Percentiles rank a stretch among this genome's conserved stretches.
Conservation (phyloP, 2,113 vertebrate species). For the Dendrocopos noguchii region DNA sequence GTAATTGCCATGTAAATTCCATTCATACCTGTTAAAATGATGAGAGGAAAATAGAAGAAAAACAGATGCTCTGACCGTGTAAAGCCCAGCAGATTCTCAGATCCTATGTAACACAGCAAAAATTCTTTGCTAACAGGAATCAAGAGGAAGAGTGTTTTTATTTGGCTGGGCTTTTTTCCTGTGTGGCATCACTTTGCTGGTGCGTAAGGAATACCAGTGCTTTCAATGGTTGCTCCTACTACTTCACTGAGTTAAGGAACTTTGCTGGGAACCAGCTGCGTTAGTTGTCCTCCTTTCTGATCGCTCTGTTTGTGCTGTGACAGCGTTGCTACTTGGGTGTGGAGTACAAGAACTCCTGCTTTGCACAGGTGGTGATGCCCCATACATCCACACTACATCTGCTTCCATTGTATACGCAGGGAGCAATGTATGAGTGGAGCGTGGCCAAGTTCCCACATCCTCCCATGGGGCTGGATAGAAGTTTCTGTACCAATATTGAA, state of each 20-base stretch:
- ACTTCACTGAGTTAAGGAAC: not conserved
- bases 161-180: not conserved
- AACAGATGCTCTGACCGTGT: not conserved
- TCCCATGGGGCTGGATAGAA: not conserved
- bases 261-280: not conserved
- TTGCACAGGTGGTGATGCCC: accelerated
- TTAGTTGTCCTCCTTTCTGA: not conserved
- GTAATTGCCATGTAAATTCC: conserved; percentile 43
- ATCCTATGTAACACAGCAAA: not conserved
- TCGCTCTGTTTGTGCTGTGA: not conserved
- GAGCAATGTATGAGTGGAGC: not conserved
- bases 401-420: not conserved
- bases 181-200: not conserved
- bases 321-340: accelerated
- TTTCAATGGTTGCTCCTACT: not conserved
- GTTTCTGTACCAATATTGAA: not conserved
- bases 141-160: not conserved
- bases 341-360: not conserved
- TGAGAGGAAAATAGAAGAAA: conserved; percentile 1
- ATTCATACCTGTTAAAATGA: not conserved
- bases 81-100: not conserved
- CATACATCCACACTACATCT: not conserved
- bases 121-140: not conserved
- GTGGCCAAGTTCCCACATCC: not conserved
- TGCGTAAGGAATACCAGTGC: not conserved